Conservation (phyloP, 2,113 vertebrate species). For the Psettodes erumei region DNA sequence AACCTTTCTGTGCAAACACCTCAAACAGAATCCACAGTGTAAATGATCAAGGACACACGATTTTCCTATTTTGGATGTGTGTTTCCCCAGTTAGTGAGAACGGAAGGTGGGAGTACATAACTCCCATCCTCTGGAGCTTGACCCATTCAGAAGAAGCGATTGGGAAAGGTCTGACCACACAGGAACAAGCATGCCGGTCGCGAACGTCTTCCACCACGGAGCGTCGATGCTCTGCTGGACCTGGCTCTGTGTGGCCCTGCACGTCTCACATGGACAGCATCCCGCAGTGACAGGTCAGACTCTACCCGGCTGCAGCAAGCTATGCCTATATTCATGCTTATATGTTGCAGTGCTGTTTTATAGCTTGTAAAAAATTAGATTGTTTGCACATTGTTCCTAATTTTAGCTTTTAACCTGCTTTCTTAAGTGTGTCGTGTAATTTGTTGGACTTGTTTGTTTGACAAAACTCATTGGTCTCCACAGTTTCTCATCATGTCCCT, state of each 20-base stretch:
- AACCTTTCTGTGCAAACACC: slow-evolving; percentile 8
- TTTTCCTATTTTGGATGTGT: slow-evolving; percentile 55
- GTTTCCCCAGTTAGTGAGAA: slow-evolving; percentile 39
- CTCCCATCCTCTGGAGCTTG: slow-evolving; percentile 33
- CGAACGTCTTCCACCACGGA: slow-evolving; percentile 29
- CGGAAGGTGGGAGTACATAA: slow-evolving; percentile 58
- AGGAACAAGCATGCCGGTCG: slow-evolving; percentile 37
- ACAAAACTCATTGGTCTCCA: neutral
- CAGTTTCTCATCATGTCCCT: neutral
- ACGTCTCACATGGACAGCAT: slow-evolving; percentile 11
- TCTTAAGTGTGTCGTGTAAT: neutral
- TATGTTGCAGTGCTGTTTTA: neutral
- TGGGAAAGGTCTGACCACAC: slow-evolving; percentile 31
- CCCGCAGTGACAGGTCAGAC: slow-evolving; percentile 67
- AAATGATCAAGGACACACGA: slow-evolving; percentile 70
- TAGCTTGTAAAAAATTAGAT: neutral
- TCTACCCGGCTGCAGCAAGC: no score
- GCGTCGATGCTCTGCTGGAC: slow-evolving; percentile 50
- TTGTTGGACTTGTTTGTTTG: no score
- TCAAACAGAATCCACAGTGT: slow-evolving; percentile 14
- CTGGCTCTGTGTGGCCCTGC: slow-evolving; percentile 27
- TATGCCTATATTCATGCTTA: neutral
- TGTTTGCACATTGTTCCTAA: neutral
- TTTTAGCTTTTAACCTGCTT: neutral
- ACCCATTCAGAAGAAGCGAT: slow-evolving; percentile 50